Base-by-base conservation (phyloP, 1,140 invertebrate species). In the Drosophila sproati region DNA sequence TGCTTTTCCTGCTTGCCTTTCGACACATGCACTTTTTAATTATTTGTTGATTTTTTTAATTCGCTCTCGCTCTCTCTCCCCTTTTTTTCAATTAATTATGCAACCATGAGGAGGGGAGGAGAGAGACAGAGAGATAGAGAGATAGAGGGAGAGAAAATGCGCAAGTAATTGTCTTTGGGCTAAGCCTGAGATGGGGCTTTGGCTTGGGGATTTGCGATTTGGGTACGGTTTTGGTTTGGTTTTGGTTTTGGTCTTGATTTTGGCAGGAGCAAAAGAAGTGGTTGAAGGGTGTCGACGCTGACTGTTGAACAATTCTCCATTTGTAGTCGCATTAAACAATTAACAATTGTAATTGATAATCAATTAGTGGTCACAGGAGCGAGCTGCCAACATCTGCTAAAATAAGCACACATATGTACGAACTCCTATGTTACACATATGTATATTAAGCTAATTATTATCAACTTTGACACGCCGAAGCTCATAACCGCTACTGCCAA, bases 301-400 rank as follows among this genome's bases (percentile, higher is more conserved):
- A 20, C 20, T 20, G 20, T 20, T 41, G 29, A 8, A 28, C 35
- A 35, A 34, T 29, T 20, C 60, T 77, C 77, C 80, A 81, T 77
- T 86, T 80, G 57, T 77, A 77, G 73, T 60, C 67, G 83, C 67
- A 87, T 87, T 87, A 80, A 88, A 77, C 77, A 87, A 87, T 87
- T 87, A 87, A 80, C 80, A 88, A 83, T 67, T 80, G 80, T 80
- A 87, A 87, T 87, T 87, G 85, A 87, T 88, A 83, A 88, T 80
- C 83, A 87, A 87, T 87, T 87, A 82, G 79, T 54, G 79, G 67
- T 76, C 69, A 73, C 73, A 56, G 20, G 67, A 52, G 76, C 12
- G 32, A 34, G 32, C 34, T 73, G 57, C 76, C 68, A 37, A 20
- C 20, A 20, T 20, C 20, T 20, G 20, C 20, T 20, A 1, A 20